Percentiles rank a stretch among this genome's conserved stretches.
Conservation (phyloP, 1,140 invertebrate genomes). For the Leptestheria dahalacensis region DNA sequence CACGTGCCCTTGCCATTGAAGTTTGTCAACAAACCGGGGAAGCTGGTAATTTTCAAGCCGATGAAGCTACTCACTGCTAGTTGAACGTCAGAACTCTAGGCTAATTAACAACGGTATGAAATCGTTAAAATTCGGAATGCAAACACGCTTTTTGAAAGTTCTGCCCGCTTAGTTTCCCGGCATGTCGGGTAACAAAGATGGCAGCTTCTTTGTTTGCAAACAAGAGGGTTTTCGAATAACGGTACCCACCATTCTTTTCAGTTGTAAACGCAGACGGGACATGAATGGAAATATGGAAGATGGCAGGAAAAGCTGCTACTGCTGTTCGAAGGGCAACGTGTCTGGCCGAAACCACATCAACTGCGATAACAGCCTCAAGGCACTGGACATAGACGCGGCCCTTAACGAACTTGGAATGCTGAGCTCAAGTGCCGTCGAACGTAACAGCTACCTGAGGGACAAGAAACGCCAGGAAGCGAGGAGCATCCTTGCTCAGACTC, state of each 20-base stretch:
- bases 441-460: background rate
- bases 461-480: background rate
- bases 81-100: no score
- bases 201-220: background rate
- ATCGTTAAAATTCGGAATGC: no score
- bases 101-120: no score
- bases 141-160: no score
- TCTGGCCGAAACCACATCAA: background rate
- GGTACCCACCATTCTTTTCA: background rate
- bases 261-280: no score
- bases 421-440: conserved; percentile 3
- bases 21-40: background rate
- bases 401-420: conserved; percentile 9
- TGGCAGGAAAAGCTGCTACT: background rate
- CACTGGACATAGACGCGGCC: conserved; percentile 10
- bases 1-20: background rate
- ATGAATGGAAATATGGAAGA: background rate
- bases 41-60: no score
- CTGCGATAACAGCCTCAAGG: background rate
- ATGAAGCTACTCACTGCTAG: no score
- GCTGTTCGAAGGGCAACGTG: background rate
- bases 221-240: background rate
- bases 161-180: no score
- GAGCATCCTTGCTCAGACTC: conserved; percentile 8
- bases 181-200: no score